phyloP scores from a whole-genome alignment of 2,113 vertebrate species.

The Stictonetta naevosa region DNA sequence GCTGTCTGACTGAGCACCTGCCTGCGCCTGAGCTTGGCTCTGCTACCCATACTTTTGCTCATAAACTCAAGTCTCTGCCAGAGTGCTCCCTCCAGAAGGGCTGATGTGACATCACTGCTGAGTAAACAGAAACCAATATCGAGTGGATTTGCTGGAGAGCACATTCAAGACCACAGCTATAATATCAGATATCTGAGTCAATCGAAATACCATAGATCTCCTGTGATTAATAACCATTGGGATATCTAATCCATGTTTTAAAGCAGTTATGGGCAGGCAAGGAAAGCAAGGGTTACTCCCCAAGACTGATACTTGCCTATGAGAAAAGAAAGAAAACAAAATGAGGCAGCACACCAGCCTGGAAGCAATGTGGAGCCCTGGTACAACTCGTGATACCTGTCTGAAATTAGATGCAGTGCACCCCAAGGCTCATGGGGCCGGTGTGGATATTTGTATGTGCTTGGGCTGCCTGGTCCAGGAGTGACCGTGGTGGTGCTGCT shows the following conservation, averaged over 20 bases:
- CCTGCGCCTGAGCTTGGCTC: constrained; percentile 34
- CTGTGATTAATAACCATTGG: neutral
- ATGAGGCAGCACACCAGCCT: neutral
- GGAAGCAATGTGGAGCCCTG: neutral
- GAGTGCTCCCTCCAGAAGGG: constrained; percentile 5
- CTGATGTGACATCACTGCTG: constrained; percentile 43
- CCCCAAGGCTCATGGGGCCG: neutral
- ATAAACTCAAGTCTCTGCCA: constrained; percentile 29
- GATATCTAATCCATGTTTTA: neutral
- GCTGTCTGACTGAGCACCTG: constrained; percentile 5
- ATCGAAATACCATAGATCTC: neutral
- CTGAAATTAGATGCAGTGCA: neutral
- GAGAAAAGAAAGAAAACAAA: neutral
- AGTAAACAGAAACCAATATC: constrained; percentile 25
- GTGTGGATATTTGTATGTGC: neutral
- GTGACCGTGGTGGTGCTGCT: neutral
- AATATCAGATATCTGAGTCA: neutral
- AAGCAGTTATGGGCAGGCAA: neutral
- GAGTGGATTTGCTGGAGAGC: constrained; percentile 20
- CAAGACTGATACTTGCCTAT: neutral
- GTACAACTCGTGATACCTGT: neutral
- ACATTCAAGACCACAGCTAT: neutral
- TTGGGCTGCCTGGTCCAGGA: neutral
- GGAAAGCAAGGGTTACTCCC: neutral
- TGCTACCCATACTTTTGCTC: constrained; percentile 11